A percentile compares a stretch with the other conserved stretches of the same genome.
Conservation (phyloP, 2,797 vertebrate genomes). For the Danio tinwini region DNA sequence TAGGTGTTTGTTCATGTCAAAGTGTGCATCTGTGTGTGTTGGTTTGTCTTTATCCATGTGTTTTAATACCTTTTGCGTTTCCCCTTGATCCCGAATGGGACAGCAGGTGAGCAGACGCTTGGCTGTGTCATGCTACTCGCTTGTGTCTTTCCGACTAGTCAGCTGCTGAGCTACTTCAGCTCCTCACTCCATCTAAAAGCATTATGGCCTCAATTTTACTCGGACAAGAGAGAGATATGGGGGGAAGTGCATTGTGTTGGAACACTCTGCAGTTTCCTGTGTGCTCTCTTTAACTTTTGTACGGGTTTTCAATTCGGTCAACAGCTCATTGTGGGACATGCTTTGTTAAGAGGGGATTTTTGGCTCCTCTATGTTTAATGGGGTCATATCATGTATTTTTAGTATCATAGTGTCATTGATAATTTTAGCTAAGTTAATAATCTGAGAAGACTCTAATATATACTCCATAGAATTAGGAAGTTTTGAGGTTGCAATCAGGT, state of each 20-base stretch:
- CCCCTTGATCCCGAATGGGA: conserved; percentile 81
- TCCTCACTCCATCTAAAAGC: conserved; percentile 74
- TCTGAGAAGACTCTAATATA: no score
- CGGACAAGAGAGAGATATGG: conserved; percentile 61
- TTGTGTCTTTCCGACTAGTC: conserved; percentile 71
- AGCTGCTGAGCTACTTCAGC: conserved; percentile 78
- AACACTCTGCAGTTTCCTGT: conserved; percentile 76
- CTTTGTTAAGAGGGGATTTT: conserved; percentile 47
- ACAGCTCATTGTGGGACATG: conserved; percentile 41
- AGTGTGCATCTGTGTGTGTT: conserved; percentile 62
- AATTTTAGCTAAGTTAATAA: not conserved
- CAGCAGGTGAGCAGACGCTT: conserved; percentile 88
- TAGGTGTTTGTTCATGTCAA: conserved; percentile 53
- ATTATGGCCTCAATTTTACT: conserved; percentile 67
- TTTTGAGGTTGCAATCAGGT: not conserved
- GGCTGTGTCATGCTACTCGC: conserved; percentile 75
- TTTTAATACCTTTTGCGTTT: conserved; percentile 81
- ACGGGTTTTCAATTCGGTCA: conserved; percentile 58
- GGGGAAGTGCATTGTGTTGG: conserved; percentile 74
- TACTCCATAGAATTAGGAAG: not conserved
- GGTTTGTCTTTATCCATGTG: conserved; percentile 72
- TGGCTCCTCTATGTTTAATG: conserved; percentile 62
- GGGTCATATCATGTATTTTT: conserved; percentile 32
- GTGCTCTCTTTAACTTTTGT: conserved; percentile 59
- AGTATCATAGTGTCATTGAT: not conserved